Base-by-base conservation (phyloP, 1,140 invertebrate genomes). In the Lordiphosa clarofinis region DNA sequence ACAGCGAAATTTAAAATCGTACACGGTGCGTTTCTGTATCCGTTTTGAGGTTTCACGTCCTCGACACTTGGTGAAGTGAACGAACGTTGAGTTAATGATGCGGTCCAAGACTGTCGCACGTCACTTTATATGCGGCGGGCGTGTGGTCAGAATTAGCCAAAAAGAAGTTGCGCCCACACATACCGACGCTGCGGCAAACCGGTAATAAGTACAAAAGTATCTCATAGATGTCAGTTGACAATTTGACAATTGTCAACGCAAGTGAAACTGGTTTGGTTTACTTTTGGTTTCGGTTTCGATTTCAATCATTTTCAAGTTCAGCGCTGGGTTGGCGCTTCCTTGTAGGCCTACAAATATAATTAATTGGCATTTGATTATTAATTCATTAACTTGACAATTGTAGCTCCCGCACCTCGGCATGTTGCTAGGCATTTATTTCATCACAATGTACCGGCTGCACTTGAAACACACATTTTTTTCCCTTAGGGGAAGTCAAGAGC, bases 381-480 rank as follows among this genome's bases (percentile, higher is more conserved):
- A 62, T 61, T 66, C 76, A 84, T 82, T 76, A 82, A 73, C 67
- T 55, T 56, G 40, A 64, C 73, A 71, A 82, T 81, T 75, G 67
- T 72, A 54, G 69, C 37, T 44, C 53, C 49, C 33, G 40, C 54
- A 69, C 42, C 56, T 33, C 33, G 19, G 6, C 38, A 21, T 42
- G 24, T 5, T 43, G 21, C 15, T 10, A 7, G 31, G 31, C 56
- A 52, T 31, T 49, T 28, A 50, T 67, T 67, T 69, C 73, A 78
- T 15, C 62, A 72, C 53, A 59, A 42, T 55, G 54, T 48, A 42
- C 38, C 37, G 33, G 59, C 52, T 53, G 66, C 67, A 76, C 72
- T 82, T 54, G 66, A 81, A 58, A 65, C n/a, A 53, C 54, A 11
- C 2, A 6, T 31, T 31, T 31, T 8, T 24, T 24, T 4, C 4